A percentile compares a stretch with the other conserved stretches of the same genome.
Evolutionary conservation across 2,797 vertebrate genomes (phyloP).

Genomic region (Ficedula albicollis): DNA sequence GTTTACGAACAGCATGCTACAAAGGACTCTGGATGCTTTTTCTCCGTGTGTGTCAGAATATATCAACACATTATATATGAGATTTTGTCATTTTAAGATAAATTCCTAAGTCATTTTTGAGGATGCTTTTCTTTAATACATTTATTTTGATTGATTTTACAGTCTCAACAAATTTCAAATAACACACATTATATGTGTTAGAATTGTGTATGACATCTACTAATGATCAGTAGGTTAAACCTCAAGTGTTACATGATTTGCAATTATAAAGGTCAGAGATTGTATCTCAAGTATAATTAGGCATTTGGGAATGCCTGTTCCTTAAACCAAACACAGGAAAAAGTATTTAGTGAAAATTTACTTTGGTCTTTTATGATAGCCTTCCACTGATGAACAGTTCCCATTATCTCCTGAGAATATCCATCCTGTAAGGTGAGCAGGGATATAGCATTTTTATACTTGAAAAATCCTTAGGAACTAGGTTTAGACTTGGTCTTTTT

Average conservation of each 20-base stretch:
- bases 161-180: not conserved
- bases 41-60: not conserved
- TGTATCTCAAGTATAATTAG: conserved; percentile 10
- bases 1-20: not conserved
- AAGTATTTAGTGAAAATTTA: not conserved
- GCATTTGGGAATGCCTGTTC: not conserved
- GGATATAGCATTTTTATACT: not conserved
- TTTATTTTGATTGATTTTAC: not conserved
- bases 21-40: not conserved
- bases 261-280: conserved; percentile 33
- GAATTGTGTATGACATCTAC: not conserved
- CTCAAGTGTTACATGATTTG: not conserved
- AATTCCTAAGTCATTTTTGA: not conserved
- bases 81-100: not conserved
- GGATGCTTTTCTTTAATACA: not conserved
- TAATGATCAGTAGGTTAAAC: conserved; percentile 17
- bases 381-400: not conserved
- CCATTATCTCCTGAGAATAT: not conserved
- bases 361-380: not conserved
- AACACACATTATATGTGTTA: not conserved
- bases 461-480: not conserved
- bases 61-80: not conserved
- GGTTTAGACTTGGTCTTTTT: not conserved
- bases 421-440: accelerated
- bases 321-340: not conserved